Evolutionary conservation across 2,797 vertebrate genomes (phyloP), one percentile per base, ranked within the genome.

Genomic region (Sebastes minor): DNA sequence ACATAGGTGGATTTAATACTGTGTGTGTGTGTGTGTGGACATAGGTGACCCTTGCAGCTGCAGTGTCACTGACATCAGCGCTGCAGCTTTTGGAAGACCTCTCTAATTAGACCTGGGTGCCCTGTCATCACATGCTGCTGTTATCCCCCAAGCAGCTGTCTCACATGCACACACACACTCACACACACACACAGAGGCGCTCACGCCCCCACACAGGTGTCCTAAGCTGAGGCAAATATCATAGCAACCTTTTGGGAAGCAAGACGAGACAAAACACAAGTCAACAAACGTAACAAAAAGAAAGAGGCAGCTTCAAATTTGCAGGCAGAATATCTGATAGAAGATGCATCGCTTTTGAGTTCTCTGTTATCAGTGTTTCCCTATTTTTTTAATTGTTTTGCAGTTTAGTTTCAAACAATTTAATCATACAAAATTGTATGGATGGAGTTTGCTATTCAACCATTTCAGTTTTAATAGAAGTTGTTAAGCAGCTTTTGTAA

Each of bases 61-160:
- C 85, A 82, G 78, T 82, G 82, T 88, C 71, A 77, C 80, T 95
- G 93, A 95, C 92, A 94, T 94, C 94, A 94, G 82, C 81, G 28
- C 78, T 62, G 56, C 69, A 68, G 72, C 80, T 78, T 75, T 78
- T 79, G 74, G 66, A 80, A 80, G 88, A 91, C 78, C 76, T 90
- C 92, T 94, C 80, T 95, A 95, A 96, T 95, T 95, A 95, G 85
- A 71, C 56, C 67, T 71, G 67, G 13, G 33, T 71, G 66, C 89
- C 92, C 91, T 95, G 91, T 96, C 95, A 96, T 95, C 95, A 94
- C 90, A 57, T 55, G 32, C 78, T 81, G 56, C 88, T 90, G 82
- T 91, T 74, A 91, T 90, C 88, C 83, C 75, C 49, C 53, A 3
- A 84, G 85, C 89, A 93, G 86, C 84, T 93, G 90, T 86, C 74